Evolutionary conservation across 1,140 invertebrate genomes (phyloP), one percentile per base, ranked within the genome.

Genomic region (Colletes gigas): DNA sequence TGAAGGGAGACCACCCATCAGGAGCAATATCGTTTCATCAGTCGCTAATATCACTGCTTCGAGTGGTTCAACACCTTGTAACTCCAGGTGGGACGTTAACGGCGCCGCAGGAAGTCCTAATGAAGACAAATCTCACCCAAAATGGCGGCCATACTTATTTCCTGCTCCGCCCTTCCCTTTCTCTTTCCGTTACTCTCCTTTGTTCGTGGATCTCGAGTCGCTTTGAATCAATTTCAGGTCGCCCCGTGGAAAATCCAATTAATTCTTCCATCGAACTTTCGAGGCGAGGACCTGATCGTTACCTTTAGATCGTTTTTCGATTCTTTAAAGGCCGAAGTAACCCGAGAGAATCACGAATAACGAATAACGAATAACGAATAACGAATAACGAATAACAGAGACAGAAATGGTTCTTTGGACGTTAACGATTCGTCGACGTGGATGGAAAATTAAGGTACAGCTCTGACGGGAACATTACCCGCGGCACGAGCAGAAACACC

Each of bases 101-200:
- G 87, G 86, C 87, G 85, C 89, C 90, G 88, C 89, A 88, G 91
- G 91, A 92, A 90, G 89, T 88, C 91, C 89, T 93, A 93, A 93
- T 93, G 92, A 93, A 93, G 92, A 93, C 89, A 91, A 93, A 93
- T 93, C 89, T 91, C 83, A 87, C 88, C 87, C 74, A 91, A 90
- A 88, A 92, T 92, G 90, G 88, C 89, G 85, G 79, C 84, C 85
- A 81, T 88, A 89, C 85, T 87, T 89, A 89, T 91, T 92, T 91
- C 88, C 89, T 75, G 76, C 77, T 84, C 79, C 73, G 66, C 76
- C 78, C 83, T 65, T 76, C 70, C 30, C 67, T 62, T 57, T 60
- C 71, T 60, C 39, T 50, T 21, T 69, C 52, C 14, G 54, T 74
- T 9, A 17, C 50, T 30, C 19, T 60, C 67, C 76, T 67, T 74